A percentile compares a stretch with the other conserved stretches of the same genome.
Conservation (phyloP, 1,140 invertebrate genomes). For the Ostrea denselamellosa region DNA sequence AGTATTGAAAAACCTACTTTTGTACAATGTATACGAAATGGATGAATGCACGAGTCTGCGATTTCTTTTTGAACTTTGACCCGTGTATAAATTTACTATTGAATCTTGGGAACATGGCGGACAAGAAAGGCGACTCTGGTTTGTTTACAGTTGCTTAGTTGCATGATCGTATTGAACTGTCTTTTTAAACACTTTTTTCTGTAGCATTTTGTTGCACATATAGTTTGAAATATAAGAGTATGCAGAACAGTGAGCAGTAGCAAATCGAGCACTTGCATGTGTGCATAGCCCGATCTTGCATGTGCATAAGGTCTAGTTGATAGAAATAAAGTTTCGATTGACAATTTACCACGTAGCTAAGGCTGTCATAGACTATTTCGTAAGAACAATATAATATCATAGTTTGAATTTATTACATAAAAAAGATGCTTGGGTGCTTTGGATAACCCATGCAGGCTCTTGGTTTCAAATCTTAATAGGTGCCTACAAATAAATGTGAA, state of each 20-base stretch:
- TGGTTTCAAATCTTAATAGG: too few species aligned
- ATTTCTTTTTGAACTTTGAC: not conserved
- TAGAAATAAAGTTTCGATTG: too few species aligned
- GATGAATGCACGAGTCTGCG: too few species aligned
- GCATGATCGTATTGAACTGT: not conserved
- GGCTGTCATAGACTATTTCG: too few species aligned
- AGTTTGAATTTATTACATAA: too few species aligned
- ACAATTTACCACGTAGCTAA: too few species aligned
- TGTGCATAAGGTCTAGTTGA: too few species aligned
- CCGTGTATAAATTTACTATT: not conserved
- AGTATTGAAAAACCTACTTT: not conserved
- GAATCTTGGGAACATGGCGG: slow-evolving; percentile 68
- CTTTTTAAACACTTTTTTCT: not conserved
- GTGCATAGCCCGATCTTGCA: not conserved
- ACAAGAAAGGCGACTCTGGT: slow-evolving; percentile 75
- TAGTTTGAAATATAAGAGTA: not conserved
- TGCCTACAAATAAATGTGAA: too few species aligned
- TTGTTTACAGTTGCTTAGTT: slow-evolving; percentile 74
- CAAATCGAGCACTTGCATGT: not conserved
- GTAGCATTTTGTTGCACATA: not conserved
- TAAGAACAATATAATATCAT: too few species aligned
- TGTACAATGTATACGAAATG: not conserved
- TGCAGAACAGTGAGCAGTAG: not conserved
- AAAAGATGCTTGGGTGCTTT: too few species aligned
- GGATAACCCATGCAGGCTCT: too few species aligned